A percentile compares a stretch with the other conserved stretches of the same genome.
Evolutionary conservation across 2,797 vertebrate species (phyloP).

Genomic region (Thripadectes ignobilis): DNA sequence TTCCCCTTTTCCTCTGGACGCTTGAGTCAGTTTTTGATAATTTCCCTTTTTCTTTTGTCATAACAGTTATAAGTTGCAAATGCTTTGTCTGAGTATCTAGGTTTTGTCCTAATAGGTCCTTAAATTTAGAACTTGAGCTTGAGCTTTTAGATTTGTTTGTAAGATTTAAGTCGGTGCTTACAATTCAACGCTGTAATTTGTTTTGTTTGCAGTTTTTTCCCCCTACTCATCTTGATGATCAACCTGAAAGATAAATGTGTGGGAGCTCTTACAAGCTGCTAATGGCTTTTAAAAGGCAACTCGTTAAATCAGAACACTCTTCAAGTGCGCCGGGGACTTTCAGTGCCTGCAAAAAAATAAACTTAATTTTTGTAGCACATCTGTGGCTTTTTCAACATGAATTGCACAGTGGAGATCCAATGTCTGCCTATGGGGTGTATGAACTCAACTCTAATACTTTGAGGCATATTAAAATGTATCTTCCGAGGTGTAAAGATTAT

Average conservation of each 20-base stretch:
- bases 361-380: not conserved
- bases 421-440: not conserved
- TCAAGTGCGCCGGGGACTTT: not conserved
- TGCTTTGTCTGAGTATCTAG: not conserved
- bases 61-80: not conserved
- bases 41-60: not conserved
- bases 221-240: not conserved
- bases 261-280: not conserved
- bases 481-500: not conserved
- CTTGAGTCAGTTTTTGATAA: not conserved
- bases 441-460: not conserved
- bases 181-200: not conserved
- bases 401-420: not conserved
- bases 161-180: not conserved
- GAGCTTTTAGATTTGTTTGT: not conserved
- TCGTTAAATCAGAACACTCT: not conserved
- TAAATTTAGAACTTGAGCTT: not conserved
- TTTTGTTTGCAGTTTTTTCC: not conserved
- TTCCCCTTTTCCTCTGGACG: accelerated
- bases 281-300: slow-evolving; percentile 1
- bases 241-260: not conserved
- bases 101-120: not conserved
- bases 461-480: accelerated
- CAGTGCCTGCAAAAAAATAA: not conserved
- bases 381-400: not conserved